Evolutionary conservation across 2,797 vertebrate genomes (phyloP).

Genomic region (Hyperoplus immaculatus): DNA sequence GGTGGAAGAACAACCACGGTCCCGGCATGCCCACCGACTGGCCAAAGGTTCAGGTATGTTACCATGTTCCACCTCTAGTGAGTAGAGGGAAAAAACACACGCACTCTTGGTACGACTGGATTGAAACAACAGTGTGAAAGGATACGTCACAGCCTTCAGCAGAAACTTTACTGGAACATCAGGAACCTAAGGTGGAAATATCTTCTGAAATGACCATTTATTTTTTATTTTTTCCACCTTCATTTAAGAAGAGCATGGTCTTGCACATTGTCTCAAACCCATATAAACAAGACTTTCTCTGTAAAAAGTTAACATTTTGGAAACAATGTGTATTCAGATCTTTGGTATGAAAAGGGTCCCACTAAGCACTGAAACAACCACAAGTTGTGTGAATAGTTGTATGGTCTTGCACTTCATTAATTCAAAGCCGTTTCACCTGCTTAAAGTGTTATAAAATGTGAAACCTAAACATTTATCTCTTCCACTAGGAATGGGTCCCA

Average conservation of each 20-base stretch:
- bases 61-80: not conserved
- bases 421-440: not conserved
- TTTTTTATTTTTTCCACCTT: not conserved
- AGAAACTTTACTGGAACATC: not conserved
- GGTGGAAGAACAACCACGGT: constrained; percentile 88
- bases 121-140: not conserved
- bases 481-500: constrained; percentile 87
- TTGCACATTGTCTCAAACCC: not conserved
- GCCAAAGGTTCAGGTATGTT: constrained; percentile 87
- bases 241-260: not conserved
- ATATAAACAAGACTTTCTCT: not conserved
- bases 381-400: constrained; percentile 1
- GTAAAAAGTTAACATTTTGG: not conserved
- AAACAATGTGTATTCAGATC: not conserved
- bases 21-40: constrained; percentile 90
- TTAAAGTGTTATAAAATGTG: not conserved
- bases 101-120: too few species aligned
- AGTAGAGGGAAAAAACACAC: not conserved
- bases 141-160: not conserved
- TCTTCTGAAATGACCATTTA: not conserved
- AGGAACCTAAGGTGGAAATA: not conserved
- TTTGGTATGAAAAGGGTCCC: not conserved
- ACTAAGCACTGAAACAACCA: not conserved
- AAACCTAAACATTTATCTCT: constrained; percentile 15
- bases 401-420: not conserved